These are phyloP conservation scores for Leptonema lineaticorne DNA, from an alignment of 1,140 invertebrate genomes.

Conservation along the genomic window DNA sequence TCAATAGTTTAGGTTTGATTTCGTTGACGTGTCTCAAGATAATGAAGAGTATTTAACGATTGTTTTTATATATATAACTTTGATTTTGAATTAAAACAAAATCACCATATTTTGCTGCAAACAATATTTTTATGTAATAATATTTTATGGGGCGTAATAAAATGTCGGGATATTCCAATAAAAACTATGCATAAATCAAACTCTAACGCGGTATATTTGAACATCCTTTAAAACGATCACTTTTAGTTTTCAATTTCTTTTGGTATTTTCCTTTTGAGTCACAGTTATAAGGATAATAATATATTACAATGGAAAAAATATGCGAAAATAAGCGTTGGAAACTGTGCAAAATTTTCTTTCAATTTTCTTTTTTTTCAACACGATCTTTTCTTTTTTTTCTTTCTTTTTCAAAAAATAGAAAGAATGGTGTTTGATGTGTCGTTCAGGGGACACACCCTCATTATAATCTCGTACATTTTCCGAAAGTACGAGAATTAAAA, in stretches of 20 bases:
- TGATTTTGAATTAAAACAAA: too few relatives aligned
- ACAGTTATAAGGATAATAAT: not conserved
- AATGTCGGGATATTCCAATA: conserved; percentile 18
- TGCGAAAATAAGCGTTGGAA: not conserved
- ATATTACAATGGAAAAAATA: not conserved
- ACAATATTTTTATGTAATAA: too few relatives aligned
- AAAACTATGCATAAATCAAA: conserved; percentile 12
- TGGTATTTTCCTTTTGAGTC: not conserved
- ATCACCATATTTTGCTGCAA: too few relatives aligned
- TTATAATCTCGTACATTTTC: conserved; percentile 23
- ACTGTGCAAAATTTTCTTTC: not conserved
- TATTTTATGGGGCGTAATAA: too few relatives aligned
- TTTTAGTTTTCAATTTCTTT: conserved; percentile 11
- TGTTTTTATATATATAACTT: too few relatives aligned
- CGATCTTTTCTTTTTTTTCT: not conserved
- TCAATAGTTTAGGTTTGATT: too few relatives aligned
- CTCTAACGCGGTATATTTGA: not conserved
- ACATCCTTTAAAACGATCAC: conserved; percentile 5
- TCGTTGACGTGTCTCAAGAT: too few relatives aligned
- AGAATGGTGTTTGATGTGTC: not conserved
- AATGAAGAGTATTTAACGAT: too few relatives aligned
- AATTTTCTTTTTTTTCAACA: not conserved
- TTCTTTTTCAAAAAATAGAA: too few relatives aligned
- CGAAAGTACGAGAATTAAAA: conserved; percentile 11
- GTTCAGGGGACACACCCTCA: conserved; percentile 14